Percentiles rank a stretch among this genome's conserved stretches.
phyloP scores from a whole-genome alignment of 2,888 invertebrate species.

The Andrena flavipes region DNA sequence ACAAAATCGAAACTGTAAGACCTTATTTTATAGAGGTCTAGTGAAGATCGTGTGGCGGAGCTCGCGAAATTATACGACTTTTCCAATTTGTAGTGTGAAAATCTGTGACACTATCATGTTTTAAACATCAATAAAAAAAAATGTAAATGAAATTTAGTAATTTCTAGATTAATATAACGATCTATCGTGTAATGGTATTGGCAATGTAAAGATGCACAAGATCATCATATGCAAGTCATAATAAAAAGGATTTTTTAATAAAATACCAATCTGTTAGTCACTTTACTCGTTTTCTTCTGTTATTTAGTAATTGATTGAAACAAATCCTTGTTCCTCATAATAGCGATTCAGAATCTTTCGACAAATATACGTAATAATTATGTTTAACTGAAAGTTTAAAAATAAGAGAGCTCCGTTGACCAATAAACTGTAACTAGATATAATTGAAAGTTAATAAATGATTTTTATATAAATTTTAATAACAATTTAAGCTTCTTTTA shows the following conservation, averaged over 20 bases:
- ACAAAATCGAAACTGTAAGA: constrained; percentile 43
- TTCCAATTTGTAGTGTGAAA: constrained; percentile 57
- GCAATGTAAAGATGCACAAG: constrained; percentile 77
- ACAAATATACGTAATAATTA: constrained; percentile 13
- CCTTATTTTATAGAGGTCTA: constrained; percentile 55
- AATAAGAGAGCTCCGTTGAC: constrained; percentile 61
- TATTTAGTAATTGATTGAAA: constrained; percentile 8
- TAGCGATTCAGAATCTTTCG: constrained; percentile 15
- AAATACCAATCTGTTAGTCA: constrained; percentile 60
- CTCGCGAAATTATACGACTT: constrained; percentile 63
- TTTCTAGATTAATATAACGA: constrained; percentile 62
- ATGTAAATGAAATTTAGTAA: constrained; percentile 62
- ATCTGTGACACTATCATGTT: constrained; percentile 52
- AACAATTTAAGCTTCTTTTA: neutral
- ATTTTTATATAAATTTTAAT: constrained; percentile 48
- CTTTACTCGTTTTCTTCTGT: constrained; percentile 38
- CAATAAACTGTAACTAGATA: constrained; percentile 37
- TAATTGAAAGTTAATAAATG: constrained; percentile 21
- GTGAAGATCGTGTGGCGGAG: constrained; percentile 64
- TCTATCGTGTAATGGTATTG: constrained; percentile 63
- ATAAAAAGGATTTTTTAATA: constrained; percentile 79
- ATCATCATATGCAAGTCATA: constrained; percentile 73
- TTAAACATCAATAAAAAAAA: constrained; percentile 49
- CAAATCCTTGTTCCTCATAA: constrained; percentile 45
- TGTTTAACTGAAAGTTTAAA: constrained; percentile 7